Base-by-base conservation (phyloP, 2,888 invertebrate species). In the Asteroscopus sphinx region DNA sequence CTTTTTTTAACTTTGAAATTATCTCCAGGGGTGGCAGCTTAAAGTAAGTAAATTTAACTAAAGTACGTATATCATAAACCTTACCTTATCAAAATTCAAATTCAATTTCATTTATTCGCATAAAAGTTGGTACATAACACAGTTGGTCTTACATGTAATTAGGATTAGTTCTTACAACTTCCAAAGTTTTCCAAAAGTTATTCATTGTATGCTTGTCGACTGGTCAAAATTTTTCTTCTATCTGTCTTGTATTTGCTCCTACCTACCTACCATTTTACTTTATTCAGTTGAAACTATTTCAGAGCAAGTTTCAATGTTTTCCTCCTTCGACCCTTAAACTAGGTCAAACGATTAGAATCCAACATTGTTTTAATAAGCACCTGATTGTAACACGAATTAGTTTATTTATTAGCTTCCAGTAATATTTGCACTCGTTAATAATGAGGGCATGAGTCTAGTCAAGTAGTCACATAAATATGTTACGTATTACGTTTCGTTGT, bases 331-430 rank as follows among this genome's bases (percentile, higher is more conserved):
- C 49, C 53, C 54, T 57, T 37, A 45, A 72, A 56, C 47, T 75
- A 51, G 73, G 76, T 72, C 64, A 75, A 65, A 58, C 58, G 66
- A 71, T 61, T 68, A 55, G 46, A 66, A 54, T 45, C 52, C 66
- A 42, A 62, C 75, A 74, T 54, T 66, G 66, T 70, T 67, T 54
- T 56, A 73, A 66, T 66, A 66, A 55, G 56, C 17, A 59, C 71
- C 40, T 35, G 53, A 64, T 72, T 68, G 48, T 65, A 61, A 64
- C 51, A 64, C 16, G 11, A 57, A 28, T 64, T 33, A 57, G 28
- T 64, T 37, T 65, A 48, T 57, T 69, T 63, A 56, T 69, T 44
- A 45, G 47, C 40, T 47, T 56, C 45, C 53, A 71, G 44, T 75
- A 71, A 56, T 55, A 55, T 70, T 51, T 42, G 62, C 44, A 59